Conservation (phyloP, 2,888 invertebrate genomes). For the Leptopilina syphax region DNA sequence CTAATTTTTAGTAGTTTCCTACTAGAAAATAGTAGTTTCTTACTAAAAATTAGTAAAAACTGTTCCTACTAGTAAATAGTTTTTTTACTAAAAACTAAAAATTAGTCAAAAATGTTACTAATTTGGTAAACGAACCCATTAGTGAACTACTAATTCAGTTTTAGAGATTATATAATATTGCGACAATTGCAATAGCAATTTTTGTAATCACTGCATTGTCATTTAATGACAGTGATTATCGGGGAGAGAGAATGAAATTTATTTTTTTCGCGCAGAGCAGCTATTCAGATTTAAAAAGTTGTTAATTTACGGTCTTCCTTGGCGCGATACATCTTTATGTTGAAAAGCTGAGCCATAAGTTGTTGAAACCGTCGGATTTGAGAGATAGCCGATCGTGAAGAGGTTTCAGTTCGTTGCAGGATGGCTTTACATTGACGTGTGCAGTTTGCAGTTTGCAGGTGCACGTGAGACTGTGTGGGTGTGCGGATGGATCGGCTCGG, state of each 20-base stretch:
- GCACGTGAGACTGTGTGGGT: conserved; percentile 11
- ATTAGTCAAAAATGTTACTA: too few relatives aligned
- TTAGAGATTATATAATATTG: too few relatives aligned
- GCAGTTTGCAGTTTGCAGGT: conserved; percentile 12
- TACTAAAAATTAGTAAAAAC: too few relatives aligned
- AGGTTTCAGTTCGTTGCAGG: conserved; percentile 22
- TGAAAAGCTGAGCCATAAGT: conserved; percentile 13
- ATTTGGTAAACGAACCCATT: too few relatives aligned
- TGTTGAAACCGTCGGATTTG: conserved; percentile 16
- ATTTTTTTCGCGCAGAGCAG: background rate
- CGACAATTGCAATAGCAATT: too few relatives aligned
- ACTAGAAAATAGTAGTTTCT: too few relatives aligned
- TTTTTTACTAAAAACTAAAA: too few relatives aligned
- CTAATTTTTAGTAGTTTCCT: too few relatives aligned
- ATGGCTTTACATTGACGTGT: conserved; percentile 27
- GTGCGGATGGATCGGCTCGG: background rate
- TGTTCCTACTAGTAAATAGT: too few relatives aligned
- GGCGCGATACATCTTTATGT: conserved; percentile 1
- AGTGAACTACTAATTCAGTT: too few relatives aligned
- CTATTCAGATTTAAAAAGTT: background rate
- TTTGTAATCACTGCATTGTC: too few relatives aligned
- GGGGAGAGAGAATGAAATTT: background rate
- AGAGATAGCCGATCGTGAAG: conserved; percentile 33
- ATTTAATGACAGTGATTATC: too few relatives aligned
- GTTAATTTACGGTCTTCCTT: background rate